Evolutionary conservation across 2,888 invertebrate species (phyloP).

Genomic region (Melanotus villosus): DNA sequence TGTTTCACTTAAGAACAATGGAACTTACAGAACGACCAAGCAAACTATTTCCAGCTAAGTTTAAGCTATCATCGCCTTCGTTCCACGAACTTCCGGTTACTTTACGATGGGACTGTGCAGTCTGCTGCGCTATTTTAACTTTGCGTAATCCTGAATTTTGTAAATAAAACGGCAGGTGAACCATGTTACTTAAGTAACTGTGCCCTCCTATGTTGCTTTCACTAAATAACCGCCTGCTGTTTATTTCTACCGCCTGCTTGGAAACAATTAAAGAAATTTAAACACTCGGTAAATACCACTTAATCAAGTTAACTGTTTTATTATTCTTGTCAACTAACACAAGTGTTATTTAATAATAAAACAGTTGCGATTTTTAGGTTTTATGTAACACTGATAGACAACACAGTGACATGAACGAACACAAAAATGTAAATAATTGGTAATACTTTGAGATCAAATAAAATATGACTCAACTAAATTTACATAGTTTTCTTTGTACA

Average conservation of each 20-base stretch:
- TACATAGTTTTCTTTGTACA: no score
- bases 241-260: constrained; percentile 87
- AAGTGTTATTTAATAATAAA: no score
- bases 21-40: constrained; percentile 69
- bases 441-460: no score
- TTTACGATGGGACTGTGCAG: constrained; percentile 74
- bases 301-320: no score
- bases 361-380: no score
- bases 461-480: no score
- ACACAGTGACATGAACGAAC: no score
- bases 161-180: constrained; percentile 97
- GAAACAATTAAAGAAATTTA: no score
- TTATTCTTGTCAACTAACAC: no score
- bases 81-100: constrained; percentile 64
- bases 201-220: constrained; percentile 96
- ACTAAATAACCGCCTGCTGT: constrained; percentile 87
- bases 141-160: constrained; percentile 96
- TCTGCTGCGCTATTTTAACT: constrained; percentile 89
- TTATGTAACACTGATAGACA: no score
- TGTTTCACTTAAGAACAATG: not conserved
- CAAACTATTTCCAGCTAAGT: constrained; percentile 65
- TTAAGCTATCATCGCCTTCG: constrained; percentile 72
- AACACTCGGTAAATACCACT: no score
- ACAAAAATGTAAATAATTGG: no score
- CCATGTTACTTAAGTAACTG: constrained; percentile 94